phyloP scores from a whole-genome alignment of 2,888 invertebrate species.

The Macroteleia sp. region DNA sequence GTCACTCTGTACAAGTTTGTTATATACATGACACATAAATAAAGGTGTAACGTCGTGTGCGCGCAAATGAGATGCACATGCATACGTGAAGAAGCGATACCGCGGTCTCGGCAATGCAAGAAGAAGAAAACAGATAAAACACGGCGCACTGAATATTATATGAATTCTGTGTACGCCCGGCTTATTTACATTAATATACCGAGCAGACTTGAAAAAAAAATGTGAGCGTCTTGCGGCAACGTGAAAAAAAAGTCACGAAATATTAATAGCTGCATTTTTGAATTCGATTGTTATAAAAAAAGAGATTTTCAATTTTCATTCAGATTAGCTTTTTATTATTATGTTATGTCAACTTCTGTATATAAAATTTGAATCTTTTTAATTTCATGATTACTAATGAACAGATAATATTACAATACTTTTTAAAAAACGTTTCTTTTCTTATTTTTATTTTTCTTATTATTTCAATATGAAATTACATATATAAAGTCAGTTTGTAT shows the following conservation, averaged over 20 bases:
- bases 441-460: too few relatives aligned
- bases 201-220: constrained; percentile 15
- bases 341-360: too few relatives aligned
- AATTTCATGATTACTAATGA: too few relatives aligned
- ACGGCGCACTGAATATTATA: constrained; percentile 48
- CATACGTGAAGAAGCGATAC: constrained; percentile 68
- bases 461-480: too few relatives aligned
- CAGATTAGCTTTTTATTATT: too few relatives aligned
- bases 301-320: too few relatives aligned
- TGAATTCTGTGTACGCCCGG: constrained; percentile 35
- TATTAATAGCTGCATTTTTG: background rate
- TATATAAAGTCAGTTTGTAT: too few relatives aligned
- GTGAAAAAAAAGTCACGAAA: background rate
- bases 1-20: constrained; percentile 56
- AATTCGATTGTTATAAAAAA: too few relatives aligned
- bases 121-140: constrained; percentile 59
- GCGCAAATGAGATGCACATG: constrained; percentile 75
- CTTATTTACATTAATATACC: constrained; percentile 55
- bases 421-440: too few relatives aligned
- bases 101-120: constrained; percentile 69
- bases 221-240: constrained; percentile 5
- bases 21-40: constrained; percentile 61
- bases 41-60: constrained; percentile 65
- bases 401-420: too few relatives aligned
- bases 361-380: too few relatives aligned